Base-by-base conservation (phyloP, 2,888 invertebrate genomes). In the Lapara coniferarum region DNA sequence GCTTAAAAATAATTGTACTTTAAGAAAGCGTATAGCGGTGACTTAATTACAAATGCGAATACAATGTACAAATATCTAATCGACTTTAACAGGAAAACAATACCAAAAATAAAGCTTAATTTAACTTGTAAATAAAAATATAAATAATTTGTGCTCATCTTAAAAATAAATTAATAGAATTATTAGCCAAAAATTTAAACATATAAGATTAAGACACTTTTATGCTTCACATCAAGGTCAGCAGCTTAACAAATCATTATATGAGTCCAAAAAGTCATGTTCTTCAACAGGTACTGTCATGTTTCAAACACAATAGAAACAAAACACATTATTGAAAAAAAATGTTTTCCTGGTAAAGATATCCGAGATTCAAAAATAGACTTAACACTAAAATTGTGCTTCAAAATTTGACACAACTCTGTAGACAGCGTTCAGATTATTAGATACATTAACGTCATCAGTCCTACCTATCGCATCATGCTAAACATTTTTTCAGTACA, bases 1-100 rank as follows among this genome's bases (percentile, higher is more conserved):
- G 82, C 83, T 86, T 86, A 86, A 58, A 82, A 85, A 83, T 79
- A 79, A 83, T 87, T 87, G 86, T 87, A 87, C 86, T 84, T 81
- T 86, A 73, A 82, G 79, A 84, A 86, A 87, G 87, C 87, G 87
- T 85, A 84, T 82, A 84, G 83, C 81, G 72, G 83, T 85, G 86
- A 80, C 80, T 85, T 85, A 84, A 53, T 75, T 84, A 66, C 16
- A 66, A 63, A 63, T 63, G 63, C 63, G 63, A 83, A 71, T 71
- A 53, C 51, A 74, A 46, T 63, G 13, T 79, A 77, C 73, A 73
- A 71, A 77, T 66, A 76, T 69, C 70, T 78, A 63, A 19, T 63
- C 49, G 13, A 63, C 63, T 19, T 76, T 76, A 74, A 74, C 71
- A 76, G 77, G 73, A 59, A 66, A 71, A 69, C 67, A 67, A 67